Evolutionary conservation across 2,888 invertebrate genomes (phyloP).

Genomic region (Sminthurinus aureus): DNA sequence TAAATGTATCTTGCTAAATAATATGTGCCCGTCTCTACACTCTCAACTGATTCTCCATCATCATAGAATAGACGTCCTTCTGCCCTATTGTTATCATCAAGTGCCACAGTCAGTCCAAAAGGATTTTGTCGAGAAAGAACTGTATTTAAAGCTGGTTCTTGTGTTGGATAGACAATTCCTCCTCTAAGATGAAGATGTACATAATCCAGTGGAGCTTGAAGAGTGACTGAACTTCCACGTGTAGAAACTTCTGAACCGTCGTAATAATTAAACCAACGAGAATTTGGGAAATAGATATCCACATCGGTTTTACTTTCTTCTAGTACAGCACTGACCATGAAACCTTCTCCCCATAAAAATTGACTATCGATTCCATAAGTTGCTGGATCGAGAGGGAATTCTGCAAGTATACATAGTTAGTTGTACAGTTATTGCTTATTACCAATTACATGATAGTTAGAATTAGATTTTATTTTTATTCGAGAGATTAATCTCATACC

Average conservation of each 20-base stretch:
- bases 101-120: conserved; percentile 72
- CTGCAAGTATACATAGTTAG: too few relatives aligned
- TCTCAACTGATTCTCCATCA: conserved; percentile 75
- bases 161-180: conserved; percentile 75
- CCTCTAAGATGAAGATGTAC: conserved; percentile 74
- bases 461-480: too few relatives aligned
- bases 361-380: conserved; percentile 76
- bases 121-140: conserved; percentile 68
- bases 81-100: conserved; percentile 67
- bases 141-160: conserved; percentile 72
- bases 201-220: conserved; percentile 70
- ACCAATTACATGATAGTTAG: too few relatives aligned
- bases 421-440: too few relatives aligned
- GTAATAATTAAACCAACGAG: conserved; percentile 74
- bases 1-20: conserved; percentile 46
- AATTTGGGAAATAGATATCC: conserved; percentile 71
- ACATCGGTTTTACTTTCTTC: conserved; percentile 64
- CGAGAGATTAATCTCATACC: not conserved
- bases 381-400: conserved; percentile 69
- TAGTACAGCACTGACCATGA: conserved; percentile 79
- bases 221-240: conserved; percentile 64
- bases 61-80: conserved; percentile 79
- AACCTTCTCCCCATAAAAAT: conserved; percentile 77
- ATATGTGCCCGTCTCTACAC: conserved; percentile 50
- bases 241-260: conserved; percentile 58